Base-by-base conservation (phyloP, 2,888 invertebrate genomes). In the Lepidocyrtinus sp. region DNA sequence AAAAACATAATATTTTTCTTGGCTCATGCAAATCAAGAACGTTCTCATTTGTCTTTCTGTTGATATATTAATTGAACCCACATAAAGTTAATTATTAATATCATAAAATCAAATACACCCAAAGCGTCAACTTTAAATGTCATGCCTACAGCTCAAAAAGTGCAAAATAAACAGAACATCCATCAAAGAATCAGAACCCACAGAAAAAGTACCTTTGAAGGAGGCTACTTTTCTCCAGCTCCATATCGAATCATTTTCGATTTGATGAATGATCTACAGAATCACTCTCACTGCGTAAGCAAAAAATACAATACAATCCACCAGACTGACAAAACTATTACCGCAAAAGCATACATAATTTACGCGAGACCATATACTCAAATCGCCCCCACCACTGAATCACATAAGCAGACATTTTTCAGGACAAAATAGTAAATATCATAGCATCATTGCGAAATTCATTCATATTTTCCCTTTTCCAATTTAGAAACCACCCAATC, bases 181-280 rank as follows among this genome's bases (percentile, higher is more conserved):
- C 50, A 50, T 50, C 50, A 50, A n/a, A 12, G 36, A n/a, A n/a
- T 36, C 36, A 36, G 5, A 36, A 7, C 36, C 5, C 15, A 7
- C 50, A 50, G 50, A 50, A 50, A 2, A 50, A 50, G 50, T 50
- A 50, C 50, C 50, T 50, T n/a, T 15, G 15, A 12, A n/a, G 15
- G 15, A 50, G 50, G 50, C 12, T 50, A 50, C 50, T 50, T 50
- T 46, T 17, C 2, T 61, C 71, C 71, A 71, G 61, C 25, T 71
- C 71, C 21, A 19, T 5, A 19, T 68, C 24, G 21, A 5, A 50
- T 19, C 27, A 50, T 21, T 68, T 68, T 7, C n/a, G n/a, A n/a
- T 50, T 50, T 12, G 15, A 50, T 15, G 17, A 50, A 50, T 50
- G 2, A 50, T 50, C 15, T 50, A 50, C 17, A 15, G 50, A 50